A percentile compares a stretch with the other conserved stretches of the same genome.
Evolutionary conservation across 2,113 vertebrate species (phyloP).

Genomic region (Electrona antarctica): DNA sequence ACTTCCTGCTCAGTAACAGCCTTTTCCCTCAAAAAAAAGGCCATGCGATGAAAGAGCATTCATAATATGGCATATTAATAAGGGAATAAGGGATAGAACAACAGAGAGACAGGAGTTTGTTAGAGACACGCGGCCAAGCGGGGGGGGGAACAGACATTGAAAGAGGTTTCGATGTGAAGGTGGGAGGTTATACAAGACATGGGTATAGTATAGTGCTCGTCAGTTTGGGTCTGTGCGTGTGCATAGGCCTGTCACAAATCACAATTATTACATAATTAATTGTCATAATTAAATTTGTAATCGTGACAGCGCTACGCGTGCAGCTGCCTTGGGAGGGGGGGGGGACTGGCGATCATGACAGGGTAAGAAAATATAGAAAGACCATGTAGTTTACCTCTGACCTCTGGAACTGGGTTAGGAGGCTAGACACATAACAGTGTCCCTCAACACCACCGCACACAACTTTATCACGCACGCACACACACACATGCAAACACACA

Average conservation of each 20-base stretch:
- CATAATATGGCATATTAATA: too few relatives aligned
- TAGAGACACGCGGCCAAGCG: too few relatives aligned
- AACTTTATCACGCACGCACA: not conserved
- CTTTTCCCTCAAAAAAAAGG: not conserved
- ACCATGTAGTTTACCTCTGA: constrained; percentile 42
- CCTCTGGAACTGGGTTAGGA: constrained; percentile 72
- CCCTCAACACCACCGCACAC: constrained; percentile 51
- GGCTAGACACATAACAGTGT: constrained; percentile 68
- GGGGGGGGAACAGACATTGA: too few relatives aligned
- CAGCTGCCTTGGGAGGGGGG: constrained; percentile 40
- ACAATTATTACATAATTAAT: too few relatives aligned
- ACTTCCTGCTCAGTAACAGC: not conserved
- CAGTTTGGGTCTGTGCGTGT: too few relatives aligned
- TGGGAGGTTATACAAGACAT: too few relatives aligned
- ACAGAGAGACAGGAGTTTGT: too few relatives aligned
- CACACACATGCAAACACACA: not conserved
- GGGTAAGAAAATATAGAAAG: not conserved
- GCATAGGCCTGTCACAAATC: too few relatives aligned
- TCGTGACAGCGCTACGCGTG: not conserved
- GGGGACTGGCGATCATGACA: not conserved
- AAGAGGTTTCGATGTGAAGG: too few relatives aligned
- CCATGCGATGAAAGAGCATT: not conserved
- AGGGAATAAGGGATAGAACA: too few relatives aligned
- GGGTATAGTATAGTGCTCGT: too few relatives aligned
- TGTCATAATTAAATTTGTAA: too few relatives aligned